Conservation (phyloP, 2,888 invertebrate species). For the Drosophila formosana region DNA sequence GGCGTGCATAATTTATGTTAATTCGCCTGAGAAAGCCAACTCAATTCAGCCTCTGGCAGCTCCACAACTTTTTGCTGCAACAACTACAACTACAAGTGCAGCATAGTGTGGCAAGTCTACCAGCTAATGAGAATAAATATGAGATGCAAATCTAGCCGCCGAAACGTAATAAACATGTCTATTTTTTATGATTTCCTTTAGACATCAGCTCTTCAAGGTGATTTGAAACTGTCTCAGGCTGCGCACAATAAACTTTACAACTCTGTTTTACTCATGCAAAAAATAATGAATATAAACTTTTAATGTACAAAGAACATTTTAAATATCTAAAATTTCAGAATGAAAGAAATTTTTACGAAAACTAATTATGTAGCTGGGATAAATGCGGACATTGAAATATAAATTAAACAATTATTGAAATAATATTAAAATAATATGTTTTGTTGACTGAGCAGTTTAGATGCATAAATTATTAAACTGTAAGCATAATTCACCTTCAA, state of each 20-base stretch:
- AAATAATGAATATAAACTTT: no score
- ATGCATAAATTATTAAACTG: no score
- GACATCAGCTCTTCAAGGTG: neutral
- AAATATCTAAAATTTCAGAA: no score
- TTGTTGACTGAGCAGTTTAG: no score
- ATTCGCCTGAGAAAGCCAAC: constrained; percentile 69
- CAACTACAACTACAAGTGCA: constrained; percentile 41
- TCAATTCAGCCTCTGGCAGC: constrained; percentile 21
- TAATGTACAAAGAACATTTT: no score
- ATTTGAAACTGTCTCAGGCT: neutral
- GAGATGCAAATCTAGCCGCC: constrained; percentile 41
- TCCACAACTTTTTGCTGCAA: constrained; percentile 50
- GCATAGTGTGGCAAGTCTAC: constrained; percentile 35
- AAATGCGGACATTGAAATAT: no score
- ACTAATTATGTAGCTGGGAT: no score
- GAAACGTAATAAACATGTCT: constrained; percentile 6
- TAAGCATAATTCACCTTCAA: no score
- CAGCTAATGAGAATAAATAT: constrained; percentile 57
- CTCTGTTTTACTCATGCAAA: no score
- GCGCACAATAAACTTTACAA: neutral
- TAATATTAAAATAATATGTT: no score
- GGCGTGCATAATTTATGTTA: constrained; percentile 82
- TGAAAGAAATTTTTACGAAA: accelerated
- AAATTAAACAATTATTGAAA: no score
- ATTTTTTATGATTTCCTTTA: constrained; percentile 1